Evolutionary conservation across 1,140 invertebrate species (phyloP).

Genomic region (Aphis craccivora): DNA sequence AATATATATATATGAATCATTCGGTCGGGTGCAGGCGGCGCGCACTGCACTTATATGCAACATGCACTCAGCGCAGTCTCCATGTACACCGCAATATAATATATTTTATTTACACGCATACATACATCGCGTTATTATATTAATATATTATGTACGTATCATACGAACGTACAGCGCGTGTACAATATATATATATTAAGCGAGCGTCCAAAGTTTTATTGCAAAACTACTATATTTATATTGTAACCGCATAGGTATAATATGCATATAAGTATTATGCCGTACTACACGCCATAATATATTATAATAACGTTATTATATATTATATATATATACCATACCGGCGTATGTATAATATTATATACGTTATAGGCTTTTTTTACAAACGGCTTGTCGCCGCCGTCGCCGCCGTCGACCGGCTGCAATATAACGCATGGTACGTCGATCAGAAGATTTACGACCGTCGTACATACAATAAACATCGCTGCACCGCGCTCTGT

Average conservation of each 20-base stretch:
- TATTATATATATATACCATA: not conserved
- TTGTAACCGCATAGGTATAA: not conserved
- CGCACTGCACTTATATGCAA: not conserved
- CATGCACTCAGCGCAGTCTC: too few species aligned
- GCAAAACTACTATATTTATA: not conserved
- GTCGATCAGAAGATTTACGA: slow-evolving; percentile 29
- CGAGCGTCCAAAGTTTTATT: slow-evolving; percentile 7
- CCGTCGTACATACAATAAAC: not conserved
- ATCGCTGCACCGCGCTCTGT: not conserved
- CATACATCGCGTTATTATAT: not conserved
- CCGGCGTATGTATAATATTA: not conserved
- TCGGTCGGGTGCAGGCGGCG: not conserved
- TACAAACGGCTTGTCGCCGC: not conserved
- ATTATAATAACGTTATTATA: not conserved
- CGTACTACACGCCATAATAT: slow-evolving; percentile 4
- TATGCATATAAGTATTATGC: not conserved
- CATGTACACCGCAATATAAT: not conserved
- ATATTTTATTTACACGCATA: not conserved
- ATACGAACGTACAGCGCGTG: too few species aligned
- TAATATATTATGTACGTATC: not conserved
- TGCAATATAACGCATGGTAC: not conserved
- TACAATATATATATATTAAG: not conserved
- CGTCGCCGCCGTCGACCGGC: not conserved
- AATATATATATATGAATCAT: slow-evolving; percentile 27
- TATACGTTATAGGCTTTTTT: not conserved